Evolutionary conservation across 2,113 vertebrate species (phyloP).

Genomic region (Pangasianodon hypophthalmus): DNA sequence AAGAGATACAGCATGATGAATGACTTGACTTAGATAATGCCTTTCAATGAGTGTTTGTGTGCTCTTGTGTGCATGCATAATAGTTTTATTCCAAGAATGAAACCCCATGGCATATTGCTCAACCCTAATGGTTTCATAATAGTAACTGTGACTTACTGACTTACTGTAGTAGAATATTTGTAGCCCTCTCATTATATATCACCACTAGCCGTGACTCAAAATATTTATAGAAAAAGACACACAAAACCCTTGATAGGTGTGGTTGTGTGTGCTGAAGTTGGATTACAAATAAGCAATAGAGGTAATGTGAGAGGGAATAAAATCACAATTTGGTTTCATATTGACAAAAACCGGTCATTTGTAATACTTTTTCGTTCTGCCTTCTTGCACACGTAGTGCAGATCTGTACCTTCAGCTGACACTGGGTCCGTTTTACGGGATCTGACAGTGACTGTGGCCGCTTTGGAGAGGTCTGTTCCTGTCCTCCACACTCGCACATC

Average conservation of each 20-base stretch:
- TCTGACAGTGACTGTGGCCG: constrained; percentile 82
- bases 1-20: background rate
- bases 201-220: background rate
- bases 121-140: background rate
- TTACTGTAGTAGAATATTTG: background rate
- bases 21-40: background rate
- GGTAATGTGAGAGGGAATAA: background rate
- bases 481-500: constrained; percentile 86
- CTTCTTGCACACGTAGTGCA: too few relatives aligned
- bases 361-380: background rate
- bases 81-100: background rate
- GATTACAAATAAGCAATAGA: background rate
- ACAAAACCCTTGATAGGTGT: background rate
- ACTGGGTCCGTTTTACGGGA: constrained; percentile 84
- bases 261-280: background rate
- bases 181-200: background rate
- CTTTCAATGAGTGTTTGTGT: background rate
- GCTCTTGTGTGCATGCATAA: background rate
- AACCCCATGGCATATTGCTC: background rate
- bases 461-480: constrained; percentile 86
- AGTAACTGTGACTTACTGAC: background rate
- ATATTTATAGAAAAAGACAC: background rate
- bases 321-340: background rate
- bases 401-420: constrained; percentile 84
- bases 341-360: background rate